These are phyloP conservation scores for Caenorhabditis afra DNA, from an alignment of 2,888 invertebrate species.

Conservation along the genomic window DNA sequence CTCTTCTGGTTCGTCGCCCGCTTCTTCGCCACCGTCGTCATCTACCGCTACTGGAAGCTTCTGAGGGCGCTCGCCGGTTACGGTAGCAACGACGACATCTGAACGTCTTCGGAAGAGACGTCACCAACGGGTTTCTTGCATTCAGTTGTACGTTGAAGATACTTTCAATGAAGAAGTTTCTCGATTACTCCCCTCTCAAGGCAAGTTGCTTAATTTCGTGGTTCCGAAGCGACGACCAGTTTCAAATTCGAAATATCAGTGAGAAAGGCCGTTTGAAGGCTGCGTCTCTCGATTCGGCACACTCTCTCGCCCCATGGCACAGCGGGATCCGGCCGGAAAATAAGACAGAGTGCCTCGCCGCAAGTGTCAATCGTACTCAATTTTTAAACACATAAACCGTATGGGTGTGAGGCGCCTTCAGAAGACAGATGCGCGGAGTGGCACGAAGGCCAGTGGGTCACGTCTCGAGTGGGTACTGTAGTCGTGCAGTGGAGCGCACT, in stretches of 20 bases:
- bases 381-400: constrained; percentile 45
- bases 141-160: neutral
- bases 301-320: constrained; percentile 7
- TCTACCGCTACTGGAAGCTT: constrained; percentile 67
- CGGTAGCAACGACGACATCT: constrained; percentile 39
- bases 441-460: constrained; percentile 57
- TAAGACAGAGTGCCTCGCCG: constrained; percentile 17
- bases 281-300: constrained; percentile 8
- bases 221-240: neutral
- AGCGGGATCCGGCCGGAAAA: constrained; percentile 30
- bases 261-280: constrained; percentile 22
- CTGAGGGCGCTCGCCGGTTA: constrained; percentile 55
- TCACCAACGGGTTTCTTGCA: neutral
- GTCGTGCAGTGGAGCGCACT: neutral
- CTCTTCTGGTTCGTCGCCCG: constrained; percentile 65
- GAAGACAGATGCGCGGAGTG: constrained; percentile 5
- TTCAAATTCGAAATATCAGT: constrained; percentile 19
- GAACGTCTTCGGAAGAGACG: neutral
- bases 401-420: too few species aligned
- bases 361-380: constrained; percentile 51
- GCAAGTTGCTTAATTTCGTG: too few species aligned
- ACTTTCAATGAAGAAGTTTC: too few species aligned
- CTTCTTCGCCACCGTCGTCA: constrained; percentile 58
- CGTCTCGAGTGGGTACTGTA: neutral
- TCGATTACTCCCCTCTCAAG: too few species aligned